Base-by-base conservation (phyloP, 2,888 invertebrate genomes). In the Agelastica alni region DNA sequence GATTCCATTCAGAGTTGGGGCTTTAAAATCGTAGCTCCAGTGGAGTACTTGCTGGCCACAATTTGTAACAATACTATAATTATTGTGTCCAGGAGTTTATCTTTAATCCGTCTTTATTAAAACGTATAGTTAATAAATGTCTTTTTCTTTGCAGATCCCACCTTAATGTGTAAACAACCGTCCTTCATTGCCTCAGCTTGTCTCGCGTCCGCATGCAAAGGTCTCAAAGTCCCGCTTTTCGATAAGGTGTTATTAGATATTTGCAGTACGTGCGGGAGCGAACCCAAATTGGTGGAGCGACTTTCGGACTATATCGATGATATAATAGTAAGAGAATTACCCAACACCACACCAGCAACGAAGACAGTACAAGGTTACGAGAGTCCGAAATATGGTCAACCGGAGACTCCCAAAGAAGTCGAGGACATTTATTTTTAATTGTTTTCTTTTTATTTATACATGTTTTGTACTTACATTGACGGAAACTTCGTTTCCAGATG, bases 101-200 rank as follows among this genome's bases (percentile, higher is more conserved):
- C n/a, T n/a, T n/a, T n/a, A n/a, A n/a, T n/a, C n/a, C n/a, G n/a
- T n/a, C n/a, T n/a, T n/a, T n/a, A n/a, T n/a, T n/a, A n/a, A n/a
- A n/a, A n/a, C n/a, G n/a, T n/a, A n/a, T n/a, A n/a, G n/a, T n/a
- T n/a, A n/a, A n/a, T n/a, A n/a, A n/a, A n/a, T n/a, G n/a, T n/a
- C n/a, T n/a, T n/a, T n/a, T n/a, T n/a, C n/a, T n/a, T 78, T 77
- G 26, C 83, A 88, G 89, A 89, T 75, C 85, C 87, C n/a, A 84
- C 84, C 63, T 84, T 89, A 69, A 83, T 88, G 59, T 80, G 85
- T 70, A 85, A 85, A 51, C 83, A 85, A 7, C 86, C 89, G 17
- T 89, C 89, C 1, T 70, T 88, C 69, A 82, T 88, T 12, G 88
- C 88, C 0, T 82, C 85, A 6, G 86, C 87, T 4, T 86, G 87